Base-by-base conservation (phyloP, 2,113 vertebrate species). In the Chaetops frenatus region DNA sequence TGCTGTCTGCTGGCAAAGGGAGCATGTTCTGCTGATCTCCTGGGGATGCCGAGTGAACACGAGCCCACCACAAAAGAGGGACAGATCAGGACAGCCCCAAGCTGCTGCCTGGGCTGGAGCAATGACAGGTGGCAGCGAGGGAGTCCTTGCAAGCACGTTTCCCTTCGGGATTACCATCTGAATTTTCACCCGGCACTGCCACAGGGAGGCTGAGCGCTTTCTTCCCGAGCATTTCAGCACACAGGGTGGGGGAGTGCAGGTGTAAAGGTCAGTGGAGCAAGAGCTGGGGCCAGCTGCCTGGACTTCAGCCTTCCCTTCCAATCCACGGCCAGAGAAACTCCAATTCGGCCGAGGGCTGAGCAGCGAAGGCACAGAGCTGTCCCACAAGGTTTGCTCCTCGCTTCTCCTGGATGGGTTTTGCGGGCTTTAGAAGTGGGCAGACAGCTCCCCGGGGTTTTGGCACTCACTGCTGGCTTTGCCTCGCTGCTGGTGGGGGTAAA, bases 251-350 rank as follows among this genome's bases (percentile, higher is more conserved):
- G 27, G 15, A 65, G 10, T 1, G 7, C 0, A 15, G 38, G 87
- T 51, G 51, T 88, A 97, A 96, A 97, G 96, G 93, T 96, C 90
- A 2, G 42, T 5, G 13, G 58, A 36, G 58, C 66, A 81, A 78
- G 17, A 94, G 67, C 47, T 0, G 5, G 2, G 12, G 35, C 0
- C 0, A 86, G 78, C 66, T 50, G 28, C 65, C 54, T 1, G 86
- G 88, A 93, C 83, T 95, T 95, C 92, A 93, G 72, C 73, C 72
- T 71, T 61, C 42, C 44, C 36, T 85, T 76, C 86, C 60, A 79
- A 56, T 14, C 47, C 36, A 9, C 8, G 0, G 31, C 6, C 1
- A 10, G 36, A 90, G 44, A 53, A 90, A 27, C 51, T 10, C 4
- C 0, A 42, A 67, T 47, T 28, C 4, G 0, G 27, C 51, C 0